Evolutionary conservation across 1,140 invertebrate genomes (phyloP), one percentile per base, ranked within the genome.

Genomic region (Xylocopa sonorina): DNA sequence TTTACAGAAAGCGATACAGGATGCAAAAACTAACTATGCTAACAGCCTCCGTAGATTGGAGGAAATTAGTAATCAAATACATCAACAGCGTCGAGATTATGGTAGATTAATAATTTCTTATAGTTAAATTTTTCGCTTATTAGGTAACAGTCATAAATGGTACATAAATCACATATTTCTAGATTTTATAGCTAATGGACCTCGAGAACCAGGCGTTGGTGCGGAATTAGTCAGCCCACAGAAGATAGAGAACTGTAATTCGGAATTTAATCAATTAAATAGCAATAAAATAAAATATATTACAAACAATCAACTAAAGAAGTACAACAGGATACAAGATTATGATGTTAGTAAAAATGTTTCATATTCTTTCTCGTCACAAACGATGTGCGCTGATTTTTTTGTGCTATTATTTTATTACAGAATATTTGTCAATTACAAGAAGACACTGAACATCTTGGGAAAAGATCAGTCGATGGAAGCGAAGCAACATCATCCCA

Each of bases 21-120:
- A 95, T 77, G 95, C 96, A 0, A 99, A 99, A 91, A 92, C 95
- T 80, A 95, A 95, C 72, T 99, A 99, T 90, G 95, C 97, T 0
- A 95, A 96, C 68, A 97, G 97, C 10, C 92, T 99, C n/a, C 94
- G 95, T 66, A 96, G 96, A 87, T 93, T 99, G 16, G 98, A 99
- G 93, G 94, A 96, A 87, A 99, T 99, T 85, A 98, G 97, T 83
- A 97, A 98, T 93, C 97, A 98, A 91, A 99, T 99, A 88, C 98
- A 99, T 93, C 89, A 94, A 93, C 74, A 93, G 91, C 71, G 94
- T 93, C 91, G 93, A 94, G 91, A 95, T 95, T 92, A 90, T 74
- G 91, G 90, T 92, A 89, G 7, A 9, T 48, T 29, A 34, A 32
- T 32, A 34, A 60, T 62, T 34, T 4, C n/a, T 41, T 51, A n/a